Evolutionary conservation across 2,113 vertebrate species (phyloP).

Genomic region (Scopus umbretta): DNA sequence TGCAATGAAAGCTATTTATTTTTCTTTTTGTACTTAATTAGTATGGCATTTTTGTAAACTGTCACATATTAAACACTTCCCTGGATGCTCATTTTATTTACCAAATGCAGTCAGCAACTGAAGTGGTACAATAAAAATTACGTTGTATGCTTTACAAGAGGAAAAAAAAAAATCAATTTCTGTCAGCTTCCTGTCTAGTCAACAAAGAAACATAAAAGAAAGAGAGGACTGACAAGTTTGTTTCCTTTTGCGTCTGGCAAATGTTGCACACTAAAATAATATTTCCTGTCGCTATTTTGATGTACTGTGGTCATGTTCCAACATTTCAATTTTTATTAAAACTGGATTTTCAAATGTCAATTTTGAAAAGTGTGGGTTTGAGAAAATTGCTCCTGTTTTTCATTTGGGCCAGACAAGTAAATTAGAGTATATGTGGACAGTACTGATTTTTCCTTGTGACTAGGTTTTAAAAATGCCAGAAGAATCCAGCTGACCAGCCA

Average conservation of each 20-base stretch:
- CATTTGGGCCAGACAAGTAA: conserved; percentile 14
- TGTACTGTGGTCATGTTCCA: background rate
- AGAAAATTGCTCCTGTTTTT: conserved; percentile 27
- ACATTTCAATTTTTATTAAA: conserved; percentile 4
- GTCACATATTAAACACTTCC: background rate
- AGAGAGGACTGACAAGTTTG: conserved; percentile 40
- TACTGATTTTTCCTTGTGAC: background rate
- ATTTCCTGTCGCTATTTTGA: conserved; percentile 44
- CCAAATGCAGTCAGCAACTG: background rate
- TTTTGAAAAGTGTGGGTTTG: background rate
- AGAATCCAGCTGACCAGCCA: background rate
- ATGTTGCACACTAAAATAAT: conserved; percentile 44
- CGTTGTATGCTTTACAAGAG: background rate
- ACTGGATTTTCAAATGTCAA: conserved; percentile 30
- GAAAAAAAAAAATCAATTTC: conserved; percentile 22
- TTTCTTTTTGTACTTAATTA: conserved; percentile 34
- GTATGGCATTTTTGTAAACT: conserved; percentile 13
- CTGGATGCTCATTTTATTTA: conserved; percentile 31
- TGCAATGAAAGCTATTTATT: conserved; percentile 1
- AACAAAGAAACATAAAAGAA: conserved; percentile 51
- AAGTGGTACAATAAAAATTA: conserved; percentile 1
- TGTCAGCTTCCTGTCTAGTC: conserved; percentile 69
- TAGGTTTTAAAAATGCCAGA: background rate
- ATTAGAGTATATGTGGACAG: background rate
- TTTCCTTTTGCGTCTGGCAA: conserved; percentile 54